Evolutionary conservation across 2,113 vertebrate genomes (phyloP), one percentile per base, ranked within the genome.

Genomic region (Syrmaticus mikado): DNA sequence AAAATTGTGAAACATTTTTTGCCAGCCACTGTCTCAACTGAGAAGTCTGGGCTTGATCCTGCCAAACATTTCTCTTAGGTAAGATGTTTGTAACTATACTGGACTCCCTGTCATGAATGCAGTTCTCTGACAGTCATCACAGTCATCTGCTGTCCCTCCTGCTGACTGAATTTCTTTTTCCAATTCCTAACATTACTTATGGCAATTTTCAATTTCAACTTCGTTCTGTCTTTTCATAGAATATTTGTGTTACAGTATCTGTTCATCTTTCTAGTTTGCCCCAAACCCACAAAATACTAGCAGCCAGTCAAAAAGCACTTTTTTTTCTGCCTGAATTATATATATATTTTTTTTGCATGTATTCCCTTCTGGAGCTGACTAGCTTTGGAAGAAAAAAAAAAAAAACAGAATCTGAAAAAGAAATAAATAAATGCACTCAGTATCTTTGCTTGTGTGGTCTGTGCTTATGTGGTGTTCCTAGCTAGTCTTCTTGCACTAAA

Each of bases 191-290:
- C 85, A 85, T 77, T 67, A 73, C 43, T 92, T 95, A 28, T 73
- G 85, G 55, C 66, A 95, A 71, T 75, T 87, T 83, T 83, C n/a
- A 73, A 65, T 79, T 94, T 94, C 87, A 91, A 61, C 65, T 62
- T 90, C 81, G 85, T 71, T 61, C 82, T 86, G 48, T 61, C 55
- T 91, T 92, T 94, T 88, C 40, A 48, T 8, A 84, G 45, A 24
- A 81, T 85, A 93, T 60, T 70, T 52, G 40, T 55, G 71, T 91
- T 83, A 27, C 27, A 58, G 1, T 46, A 57, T 87, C 43, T 81
- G 53, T 66, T 93, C 11, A 30, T 93, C 41, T 71, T 75, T 28
- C 72, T 2, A 65, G 8, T 65, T 55, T 90, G 9, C 50, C 55
- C 24, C 24, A 72, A 84, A n/a, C 30, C 21, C 9, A 86, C 82